Evolutionary conservation across 2,113 vertebrate genomes (phyloP), one percentile per base, ranked within the genome.

Genomic region (Syrmaticus mikado): DNA sequence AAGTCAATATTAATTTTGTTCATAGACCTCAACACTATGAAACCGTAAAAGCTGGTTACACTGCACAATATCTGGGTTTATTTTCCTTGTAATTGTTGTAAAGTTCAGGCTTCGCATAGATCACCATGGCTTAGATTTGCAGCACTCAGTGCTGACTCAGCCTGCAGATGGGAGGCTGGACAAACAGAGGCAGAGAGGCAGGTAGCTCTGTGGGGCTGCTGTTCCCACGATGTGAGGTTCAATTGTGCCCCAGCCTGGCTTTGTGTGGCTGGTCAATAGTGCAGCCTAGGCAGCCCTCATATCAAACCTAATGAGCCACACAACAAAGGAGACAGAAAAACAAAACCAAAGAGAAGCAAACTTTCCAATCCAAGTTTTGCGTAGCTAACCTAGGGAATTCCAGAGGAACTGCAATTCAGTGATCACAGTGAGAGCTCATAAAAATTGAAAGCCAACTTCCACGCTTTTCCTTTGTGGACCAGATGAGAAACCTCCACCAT

Each of bases 221-320:
- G 24, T 50, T 32, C 30, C 10, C 21, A 0, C 0, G 2, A 4
- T 4, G 1, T 21, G 43, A 10, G 1, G 43, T 16, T 36, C 40
- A 10, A 16, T 46, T 43, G 38, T 43, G n/a, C 21, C 22, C 28
- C 0, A 0, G n/a, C 7, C 24, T 1, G 0, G 8, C 16, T 45
- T 8, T 21, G 8, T 0, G 0, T 9, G 34, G 4, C 17, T 52
- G 18, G 4, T 12, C 1, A 1, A 19, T 0, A 2, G 27, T 52
- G 13, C 46, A 41, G 46, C 34, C 13, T 16, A 16, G 2, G 0
- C 25, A 32, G 28, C 13, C 30, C 4, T 28, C 18, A 52, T 41
- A 12, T 14, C 13, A 21, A 22, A 11, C 10, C 0, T 0, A 13
- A 6, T 10, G 36, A 24, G 18, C 5, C 27, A 13, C 0, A 0